phyloP scores from a whole-genome alignment of 2,113 vertebrate genomes.

The Coturnix japonica region DNA sequence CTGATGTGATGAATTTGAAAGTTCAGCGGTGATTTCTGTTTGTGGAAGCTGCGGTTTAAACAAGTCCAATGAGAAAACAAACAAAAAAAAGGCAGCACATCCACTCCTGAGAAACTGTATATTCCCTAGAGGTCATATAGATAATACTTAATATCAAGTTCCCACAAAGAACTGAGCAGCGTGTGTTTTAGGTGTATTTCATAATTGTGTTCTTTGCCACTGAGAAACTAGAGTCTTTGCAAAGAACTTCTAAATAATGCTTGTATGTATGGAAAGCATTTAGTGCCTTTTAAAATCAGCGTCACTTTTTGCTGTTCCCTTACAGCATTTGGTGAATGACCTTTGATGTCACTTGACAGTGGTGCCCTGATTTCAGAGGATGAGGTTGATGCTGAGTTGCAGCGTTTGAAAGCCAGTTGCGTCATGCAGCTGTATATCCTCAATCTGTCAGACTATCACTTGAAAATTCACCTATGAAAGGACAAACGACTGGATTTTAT shows the following conservation, averaged over 20 bases:
- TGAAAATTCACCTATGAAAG: neutral
- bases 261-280: neutral
- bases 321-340: neutral
- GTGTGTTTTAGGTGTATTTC: neutral
- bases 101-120: neutral
- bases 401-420: neutral
- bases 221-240: neutral
- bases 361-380: neutral
- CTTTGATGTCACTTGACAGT: neutral
- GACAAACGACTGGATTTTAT: neutral
- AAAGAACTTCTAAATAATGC: neutral
- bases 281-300: neutral
- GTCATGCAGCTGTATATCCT: neutral
- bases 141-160: neutral
- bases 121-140: neutral
- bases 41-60: neutral
- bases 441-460: neutral
- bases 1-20: neutral
- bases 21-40: neutral
- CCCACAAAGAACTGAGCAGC: neutral
- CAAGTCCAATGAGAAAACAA: neutral
- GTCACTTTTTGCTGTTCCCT: neutral
- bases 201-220: neutral
- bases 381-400: neutral
- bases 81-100: neutral